These are phyloP conservation scores for Scolopax bukidnonensis DNA, from an alignment of 2,797 vertebrate genomes.

Conservation along the genomic window DNA sequence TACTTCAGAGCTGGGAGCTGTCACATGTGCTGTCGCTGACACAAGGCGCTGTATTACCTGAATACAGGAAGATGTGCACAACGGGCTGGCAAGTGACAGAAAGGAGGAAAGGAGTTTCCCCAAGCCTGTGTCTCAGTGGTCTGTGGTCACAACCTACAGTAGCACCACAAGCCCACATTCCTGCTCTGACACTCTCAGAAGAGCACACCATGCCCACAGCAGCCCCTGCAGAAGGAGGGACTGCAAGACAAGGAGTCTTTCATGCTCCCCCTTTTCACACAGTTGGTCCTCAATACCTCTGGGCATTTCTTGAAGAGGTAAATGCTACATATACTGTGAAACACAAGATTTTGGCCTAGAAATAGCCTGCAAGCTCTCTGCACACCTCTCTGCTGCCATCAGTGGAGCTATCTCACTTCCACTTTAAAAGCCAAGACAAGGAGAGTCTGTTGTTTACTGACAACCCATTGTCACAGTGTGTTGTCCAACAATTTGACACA, in stretches of 20 bases:
- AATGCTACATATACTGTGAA: background rate
- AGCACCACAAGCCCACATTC: background rate
- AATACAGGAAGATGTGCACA: background rate
- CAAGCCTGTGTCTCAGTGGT: background rate
- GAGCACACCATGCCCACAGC: background rate
- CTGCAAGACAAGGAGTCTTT: background rate
- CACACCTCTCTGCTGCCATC: background rate
- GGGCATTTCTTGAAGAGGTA: background rate
- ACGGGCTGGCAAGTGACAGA: background rate
- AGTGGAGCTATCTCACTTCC: background rate
- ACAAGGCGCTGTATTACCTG: background rate
- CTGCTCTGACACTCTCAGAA: background rate
- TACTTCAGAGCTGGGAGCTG: background rate
- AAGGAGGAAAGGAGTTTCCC: background rate
- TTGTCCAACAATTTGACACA: background rate
- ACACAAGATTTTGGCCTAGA: background rate
- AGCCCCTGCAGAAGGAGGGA: background rate
- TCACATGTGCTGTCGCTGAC: background rate
- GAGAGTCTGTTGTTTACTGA: background rate
- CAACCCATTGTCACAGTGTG: background rate
- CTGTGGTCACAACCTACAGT: rapidly evolving
- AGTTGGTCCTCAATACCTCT: background rate
- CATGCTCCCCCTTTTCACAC: background rate
- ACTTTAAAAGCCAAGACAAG: background rate
- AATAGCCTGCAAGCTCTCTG: background rate